Conservation (phyloP, 1,140 invertebrate genomes). For the Drosophila eugracilis region DNA sequence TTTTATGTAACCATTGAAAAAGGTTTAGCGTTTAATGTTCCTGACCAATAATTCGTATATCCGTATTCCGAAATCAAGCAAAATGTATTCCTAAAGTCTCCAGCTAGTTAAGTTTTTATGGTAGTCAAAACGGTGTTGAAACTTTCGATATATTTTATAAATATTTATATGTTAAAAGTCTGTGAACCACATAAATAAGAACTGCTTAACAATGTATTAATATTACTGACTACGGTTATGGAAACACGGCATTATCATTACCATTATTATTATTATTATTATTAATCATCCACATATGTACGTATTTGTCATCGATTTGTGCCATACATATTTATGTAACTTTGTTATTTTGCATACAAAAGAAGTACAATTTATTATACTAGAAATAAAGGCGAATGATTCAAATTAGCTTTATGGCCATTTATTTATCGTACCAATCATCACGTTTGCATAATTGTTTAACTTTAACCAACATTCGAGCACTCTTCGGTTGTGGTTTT, state of each 20-base stretch:
- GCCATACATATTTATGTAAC: constrained; percentile 55
- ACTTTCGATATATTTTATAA: constrained; percentile 74
- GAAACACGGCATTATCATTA: constrained; percentile 38
- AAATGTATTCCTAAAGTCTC: constrained; percentile 41
- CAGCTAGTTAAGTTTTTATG: constrained; percentile 67
- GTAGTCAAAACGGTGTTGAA: constrained; percentile 49
- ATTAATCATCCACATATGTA: constrained; percentile 36
- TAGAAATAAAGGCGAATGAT: constrained; percentile 57
- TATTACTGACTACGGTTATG: constrained; percentile 39
- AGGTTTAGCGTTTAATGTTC: constrained; percentile 29
- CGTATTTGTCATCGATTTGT: constrained; percentile 52
- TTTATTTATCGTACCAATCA: constrained; percentile 30
- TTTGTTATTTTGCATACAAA: constrained; percentile 47
- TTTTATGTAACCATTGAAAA: not conserved
- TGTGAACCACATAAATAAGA: constrained; percentile 25
- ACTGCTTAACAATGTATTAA: constrained; percentile 60
- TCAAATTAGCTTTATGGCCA: constrained; percentile 36
- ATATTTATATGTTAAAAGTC: constrained; percentile 58
- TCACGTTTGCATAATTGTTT: constrained; percentile 31
- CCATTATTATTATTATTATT: constrained; percentile 23
- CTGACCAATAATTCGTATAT: constrained; percentile 24
- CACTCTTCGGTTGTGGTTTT: constrained; percentile 54
- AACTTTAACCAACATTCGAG: constrained; percentile 47
- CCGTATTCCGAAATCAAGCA: constrained; percentile 22
- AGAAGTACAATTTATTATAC: constrained; percentile 48